Conservation (phyloP, 2,113 vertebrate species). For the Saguinus midas region DNA sequence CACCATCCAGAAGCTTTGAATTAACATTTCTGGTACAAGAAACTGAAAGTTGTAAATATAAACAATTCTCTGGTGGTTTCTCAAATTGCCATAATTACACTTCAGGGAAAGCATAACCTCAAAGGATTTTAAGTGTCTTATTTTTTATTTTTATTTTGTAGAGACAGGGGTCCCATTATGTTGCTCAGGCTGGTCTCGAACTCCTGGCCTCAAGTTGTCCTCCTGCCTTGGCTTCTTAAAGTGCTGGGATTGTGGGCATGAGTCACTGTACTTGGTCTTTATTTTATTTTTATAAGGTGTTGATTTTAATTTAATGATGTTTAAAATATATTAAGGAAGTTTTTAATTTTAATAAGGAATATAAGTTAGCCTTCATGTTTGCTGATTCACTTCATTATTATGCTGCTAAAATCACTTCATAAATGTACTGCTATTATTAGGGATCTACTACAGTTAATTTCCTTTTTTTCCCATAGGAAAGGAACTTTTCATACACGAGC, state of each 20-base stretch:
- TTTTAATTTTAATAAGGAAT: conserved; percentile 27
- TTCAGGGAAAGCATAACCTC: neutral
- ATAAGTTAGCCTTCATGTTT: neutral
- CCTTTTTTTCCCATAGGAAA: neutral
- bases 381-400: conserved; percentile 2
- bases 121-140: neutral
- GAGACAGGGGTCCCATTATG: neutral
- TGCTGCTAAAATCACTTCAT: neutral
- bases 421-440: neutral
- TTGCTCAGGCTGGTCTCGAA: neutral
- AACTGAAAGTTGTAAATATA: neutral
- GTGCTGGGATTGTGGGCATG: neutral
- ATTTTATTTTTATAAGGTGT: neutral
- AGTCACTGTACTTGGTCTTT: neutral
- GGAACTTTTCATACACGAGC: neutral
- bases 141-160: too few relatives aligned
- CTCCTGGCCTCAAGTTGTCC: neutral
- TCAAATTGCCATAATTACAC: neutral
- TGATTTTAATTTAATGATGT: neutral
- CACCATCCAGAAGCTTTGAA: conserved; percentile 86
- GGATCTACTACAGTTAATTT: neutral
- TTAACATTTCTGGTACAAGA: conserved; percentile 76
- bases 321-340: neutral
- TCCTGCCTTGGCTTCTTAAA: neutral
- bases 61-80: neutral